These are phyloP conservation scores for Theocolax elegans DNA, from an alignment of 1,140 invertebrate genomes.

Conservation along the genomic window DNA sequence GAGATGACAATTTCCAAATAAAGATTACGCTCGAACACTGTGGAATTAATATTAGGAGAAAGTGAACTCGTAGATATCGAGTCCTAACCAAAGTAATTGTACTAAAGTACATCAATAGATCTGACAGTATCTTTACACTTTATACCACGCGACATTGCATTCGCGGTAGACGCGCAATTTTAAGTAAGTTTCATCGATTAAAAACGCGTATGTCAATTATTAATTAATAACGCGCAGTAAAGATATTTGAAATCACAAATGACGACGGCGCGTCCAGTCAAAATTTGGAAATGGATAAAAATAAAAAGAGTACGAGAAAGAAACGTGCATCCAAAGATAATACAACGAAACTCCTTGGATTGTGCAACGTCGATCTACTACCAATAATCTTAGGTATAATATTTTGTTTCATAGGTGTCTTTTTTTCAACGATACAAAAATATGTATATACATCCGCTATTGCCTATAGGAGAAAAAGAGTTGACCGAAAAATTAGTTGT, in stretches of 20 bases:
- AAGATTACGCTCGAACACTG: conserved; percentile 44
- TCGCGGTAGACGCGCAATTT: conserved; percentile 46
- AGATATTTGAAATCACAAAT: conserved; percentile 11
- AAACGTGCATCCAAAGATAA: not conserved
- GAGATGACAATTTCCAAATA: conserved; percentile 26
- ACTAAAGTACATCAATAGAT: conserved; percentile 32
- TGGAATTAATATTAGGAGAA: conserved; percentile 44
- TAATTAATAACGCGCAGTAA: too few relatives aligned
- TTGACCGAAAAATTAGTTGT: conserved; percentile 48
- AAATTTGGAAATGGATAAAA: not conserved
- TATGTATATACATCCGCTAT: too few relatives aligned
- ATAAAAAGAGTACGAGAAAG: not conserved
- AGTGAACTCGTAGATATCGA: conserved; percentile 39
- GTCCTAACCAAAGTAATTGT: conserved; percentile 24
- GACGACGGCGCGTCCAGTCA: not conserved
- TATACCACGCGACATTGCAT: not conserved
- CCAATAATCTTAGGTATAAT: conserved; percentile 49
- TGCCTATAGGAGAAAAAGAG: conserved; percentile 44
- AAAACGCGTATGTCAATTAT: too few relatives aligned
- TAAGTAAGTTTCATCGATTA: too few relatives aligned
- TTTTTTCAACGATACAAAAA: too few relatives aligned
- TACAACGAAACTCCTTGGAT: conserved; percentile 37
- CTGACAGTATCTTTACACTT: conserved; percentile 35
- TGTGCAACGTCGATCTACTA: conserved; percentile 52
- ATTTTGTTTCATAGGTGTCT: not conserved